A percentile compares a stretch with the other conserved stretches of the same genome.
Evolutionary conservation across 1,140 invertebrate species (phyloP).

Genomic region (Neodiprion lecontei): DNA sequence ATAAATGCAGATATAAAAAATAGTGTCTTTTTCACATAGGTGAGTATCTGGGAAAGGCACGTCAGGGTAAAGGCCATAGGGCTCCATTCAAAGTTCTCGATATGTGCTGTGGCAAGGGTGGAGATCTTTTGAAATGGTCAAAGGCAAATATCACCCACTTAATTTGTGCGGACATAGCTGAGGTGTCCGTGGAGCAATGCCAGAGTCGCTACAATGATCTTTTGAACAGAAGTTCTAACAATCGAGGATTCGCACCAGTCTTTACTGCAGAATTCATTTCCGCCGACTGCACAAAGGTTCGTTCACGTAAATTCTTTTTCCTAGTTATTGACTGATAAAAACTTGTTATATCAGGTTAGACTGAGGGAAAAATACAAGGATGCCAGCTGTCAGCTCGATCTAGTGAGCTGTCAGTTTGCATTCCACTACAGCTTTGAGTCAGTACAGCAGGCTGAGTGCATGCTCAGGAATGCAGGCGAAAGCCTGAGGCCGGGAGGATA

Average conservation of each 20-base stretch:
- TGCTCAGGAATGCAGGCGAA: slow-evolving; percentile 93
- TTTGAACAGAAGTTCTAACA: slow-evolving; percentile 40
- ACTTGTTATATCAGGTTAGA: slow-evolving; percentile 63
- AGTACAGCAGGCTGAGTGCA: slow-evolving; percentile 86
- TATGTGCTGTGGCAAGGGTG: slow-evolving; percentile 94
- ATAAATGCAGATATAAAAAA: not conserved
- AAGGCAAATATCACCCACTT: slow-evolving; percentile 83
- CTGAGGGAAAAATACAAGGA: slow-evolving; percentile 77
- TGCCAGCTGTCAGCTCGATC: slow-evolving; percentile 80
- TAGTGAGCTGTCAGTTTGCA: slow-evolving; percentile 97
- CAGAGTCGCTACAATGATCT: slow-evolving; percentile 72
- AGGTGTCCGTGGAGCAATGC: slow-evolving; percentile 89
- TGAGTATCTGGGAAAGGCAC: slow-evolving; percentile 72
- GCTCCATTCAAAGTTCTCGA: slow-evolving; percentile 71
- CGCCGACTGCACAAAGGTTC: slow-evolving; percentile 88
- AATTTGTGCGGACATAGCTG: slow-evolving; percentile 96
- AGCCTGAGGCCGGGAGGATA: slow-evolving; percentile 87
- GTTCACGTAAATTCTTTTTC: not conserved
- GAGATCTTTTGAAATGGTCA: slow-evolving; percentile 95
- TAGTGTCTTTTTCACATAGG: slow-evolving; percentile 47
- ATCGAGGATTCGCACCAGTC: slow-evolving; percentile 54
- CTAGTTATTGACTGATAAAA: slow-evolving; percentile 35
- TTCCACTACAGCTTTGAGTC: slow-evolving; percentile 97
- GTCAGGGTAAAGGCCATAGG: slow-evolving; percentile 66
- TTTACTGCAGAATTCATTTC: slow-evolving; percentile 92